Percentiles rank a stretch among this genome's conserved stretches.
These are phyloP conservation scores for Copidosoma floridanum DNA, from an alignment of 1,140 invertebrate genomes.

Conservation along the genomic window DNA sequence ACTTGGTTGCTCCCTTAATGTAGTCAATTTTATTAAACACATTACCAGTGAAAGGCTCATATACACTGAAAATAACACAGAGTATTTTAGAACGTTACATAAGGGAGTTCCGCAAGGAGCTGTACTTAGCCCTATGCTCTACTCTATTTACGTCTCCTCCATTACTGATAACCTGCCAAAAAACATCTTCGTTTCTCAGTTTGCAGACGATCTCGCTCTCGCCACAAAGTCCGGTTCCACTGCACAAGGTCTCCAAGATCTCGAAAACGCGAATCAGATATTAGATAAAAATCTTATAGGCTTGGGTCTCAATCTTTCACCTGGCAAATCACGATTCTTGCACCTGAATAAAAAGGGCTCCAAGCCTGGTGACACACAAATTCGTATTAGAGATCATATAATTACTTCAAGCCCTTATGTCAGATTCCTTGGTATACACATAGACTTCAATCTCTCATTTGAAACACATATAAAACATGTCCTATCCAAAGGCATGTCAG, in stretches of 20 bases:
- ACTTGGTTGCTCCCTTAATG: background rate
- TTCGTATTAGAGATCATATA: background rate
- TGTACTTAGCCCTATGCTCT: conserved; percentile 16
- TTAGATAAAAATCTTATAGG: background rate
- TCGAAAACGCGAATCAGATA: background rate
- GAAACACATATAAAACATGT: background rate
- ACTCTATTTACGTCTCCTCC: background rate
- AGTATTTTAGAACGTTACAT: background rate
- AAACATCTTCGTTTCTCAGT: background rate
- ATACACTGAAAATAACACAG: background rate
- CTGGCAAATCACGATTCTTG: conserved; percentile 1
- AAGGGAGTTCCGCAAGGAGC: conserved; percentile 4
- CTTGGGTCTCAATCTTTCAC: background rate
- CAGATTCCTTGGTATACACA: background rate
- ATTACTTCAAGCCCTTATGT: background rate
- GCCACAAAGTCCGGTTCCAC: background rate
- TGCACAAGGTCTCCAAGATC: background rate
- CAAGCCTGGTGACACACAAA: conserved; percentile 5
- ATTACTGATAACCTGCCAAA: background rate
- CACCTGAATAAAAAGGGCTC: conserved; percentile 16
- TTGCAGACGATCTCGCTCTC: conserved; percentile 12
- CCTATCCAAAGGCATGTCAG: background rate
- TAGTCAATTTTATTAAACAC: background rate
- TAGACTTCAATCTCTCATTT: conserved; percentile 11
- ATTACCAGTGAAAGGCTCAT: background rate